Evolutionary conservation across 2,888 invertebrate species (phyloP).

Genomic region (Campopleginae sp.): DNA sequence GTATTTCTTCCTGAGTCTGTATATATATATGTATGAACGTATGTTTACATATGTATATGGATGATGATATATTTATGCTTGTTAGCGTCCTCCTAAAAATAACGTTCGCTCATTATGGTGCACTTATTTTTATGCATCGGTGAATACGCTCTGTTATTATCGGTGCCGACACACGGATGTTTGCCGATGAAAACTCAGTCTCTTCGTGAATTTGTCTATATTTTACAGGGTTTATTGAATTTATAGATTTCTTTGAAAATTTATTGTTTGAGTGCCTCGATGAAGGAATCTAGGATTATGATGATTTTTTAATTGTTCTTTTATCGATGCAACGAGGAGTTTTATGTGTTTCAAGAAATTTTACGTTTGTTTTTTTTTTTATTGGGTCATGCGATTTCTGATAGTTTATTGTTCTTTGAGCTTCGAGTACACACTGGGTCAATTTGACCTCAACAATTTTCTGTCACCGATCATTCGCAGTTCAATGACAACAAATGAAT

Average conservation of each 20-base stretch:
- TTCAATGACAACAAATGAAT: too few species aligned
- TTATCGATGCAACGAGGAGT: neutral
- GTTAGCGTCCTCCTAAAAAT: slow-evolving; percentile 61
- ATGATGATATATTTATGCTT: slow-evolving; percentile 48
- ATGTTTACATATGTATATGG: slow-evolving; percentile 5
- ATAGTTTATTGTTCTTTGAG: neutral
- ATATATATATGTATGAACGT: too few species aligned
- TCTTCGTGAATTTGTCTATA: slow-evolving; percentile 7
- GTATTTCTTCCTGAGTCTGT: too few species aligned
- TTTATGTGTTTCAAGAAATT: neutral
- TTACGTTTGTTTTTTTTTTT: neutral
- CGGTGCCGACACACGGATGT: slow-evolving; percentile 18
- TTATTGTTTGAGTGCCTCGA: neutral
- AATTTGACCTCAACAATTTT: too few species aligned
- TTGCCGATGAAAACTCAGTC: neutral
- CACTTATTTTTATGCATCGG: slow-evolving; percentile 38
- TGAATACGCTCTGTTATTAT: slow-evolving; percentile 24
- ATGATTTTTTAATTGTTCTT: neutral
- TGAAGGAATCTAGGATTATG: neutral
- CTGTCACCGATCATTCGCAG: too few species aligned
- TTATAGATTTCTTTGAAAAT: neutral
- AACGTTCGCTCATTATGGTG: slow-evolving; percentile 58
- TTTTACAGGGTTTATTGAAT: neutral
- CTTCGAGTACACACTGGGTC: too few species aligned
- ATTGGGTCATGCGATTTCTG: neutral